phyloP scores from a whole-genome alignment of 2,113 vertebrate species.

The Pachycephala philippinensis region DNA sequence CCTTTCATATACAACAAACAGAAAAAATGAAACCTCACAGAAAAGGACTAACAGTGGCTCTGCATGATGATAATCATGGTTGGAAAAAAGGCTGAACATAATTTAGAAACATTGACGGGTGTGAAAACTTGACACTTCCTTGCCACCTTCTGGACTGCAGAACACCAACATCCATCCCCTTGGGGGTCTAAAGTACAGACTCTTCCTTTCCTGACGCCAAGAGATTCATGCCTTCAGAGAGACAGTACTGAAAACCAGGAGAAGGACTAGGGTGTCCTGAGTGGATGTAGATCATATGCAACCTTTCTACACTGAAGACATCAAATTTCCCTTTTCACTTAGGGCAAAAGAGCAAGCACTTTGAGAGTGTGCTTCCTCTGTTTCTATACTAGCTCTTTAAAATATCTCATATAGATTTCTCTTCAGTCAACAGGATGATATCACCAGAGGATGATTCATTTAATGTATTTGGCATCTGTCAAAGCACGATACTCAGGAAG shows the following conservation, averaged over 20 bases:
- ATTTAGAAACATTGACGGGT: background rate
- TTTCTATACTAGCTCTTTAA: background rate
- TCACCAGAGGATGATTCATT: background rate
- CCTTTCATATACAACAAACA: background rate
- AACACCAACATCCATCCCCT: accelerated
- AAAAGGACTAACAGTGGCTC: background rate
- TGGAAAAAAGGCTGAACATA: background rate
- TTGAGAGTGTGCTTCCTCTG: background rate
- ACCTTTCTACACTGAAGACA: background rate
- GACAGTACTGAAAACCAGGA: background rate
- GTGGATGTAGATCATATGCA: background rate
- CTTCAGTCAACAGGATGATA: background rate
- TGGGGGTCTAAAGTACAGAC: background rate
- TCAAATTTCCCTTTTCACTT: background rate
- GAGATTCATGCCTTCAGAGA: background rate
- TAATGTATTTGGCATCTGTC: background rate
- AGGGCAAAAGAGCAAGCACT: background rate
- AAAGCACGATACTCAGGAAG: background rate
- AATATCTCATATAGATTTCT: background rate
- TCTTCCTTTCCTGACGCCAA: background rate
- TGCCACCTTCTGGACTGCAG: background rate
- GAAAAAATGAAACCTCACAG: background rate
- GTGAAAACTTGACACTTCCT: background rate
- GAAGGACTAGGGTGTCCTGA: background rate
- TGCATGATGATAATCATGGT: background rate